A percentile compares a stretch with the other conserved stretches of the same genome.
Conservation (phyloP, 2,888 invertebrate species). For the Ennomos fuscantarius region DNA sequence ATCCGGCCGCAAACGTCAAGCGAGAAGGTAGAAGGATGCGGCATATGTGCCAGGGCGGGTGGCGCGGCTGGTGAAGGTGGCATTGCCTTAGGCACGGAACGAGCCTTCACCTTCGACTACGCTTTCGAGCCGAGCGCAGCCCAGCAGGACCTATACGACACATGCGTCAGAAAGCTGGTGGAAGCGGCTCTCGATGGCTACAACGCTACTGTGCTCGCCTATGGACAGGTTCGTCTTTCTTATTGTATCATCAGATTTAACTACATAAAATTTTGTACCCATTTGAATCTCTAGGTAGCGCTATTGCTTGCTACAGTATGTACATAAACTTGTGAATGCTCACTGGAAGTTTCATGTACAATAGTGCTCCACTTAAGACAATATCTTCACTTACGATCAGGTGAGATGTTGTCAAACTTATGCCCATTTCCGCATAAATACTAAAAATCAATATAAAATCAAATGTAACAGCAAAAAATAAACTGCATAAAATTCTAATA, state of each 20-base stretch:
- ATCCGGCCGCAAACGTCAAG: slow-evolving; percentile 97
- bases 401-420: too few relatives aligned
- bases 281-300: too few relatives aligned
- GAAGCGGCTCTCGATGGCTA: slow-evolving; percentile 97
- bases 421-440: too few relatives aligned
- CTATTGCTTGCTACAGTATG: too few relatives aligned
- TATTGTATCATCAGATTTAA: too few relatives aligned
- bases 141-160: slow-evolving; percentile 92
- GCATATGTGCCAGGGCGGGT: slow-evolving; percentile 95
- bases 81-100: slow-evolving; percentile 96
- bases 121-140: slow-evolving; percentile 93
- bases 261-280: too few relatives aligned
- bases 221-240: slow-evolving; percentile 91
- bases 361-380: too few relatives aligned
- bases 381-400: too few relatives aligned
- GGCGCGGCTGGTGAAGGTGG: slow-evolving; percentile 96
- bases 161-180: slow-evolving; percentile 93
- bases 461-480: not conserved
- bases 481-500: not conserved
- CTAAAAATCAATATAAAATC: too few relatives aligned
- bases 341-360: too few relatives aligned
- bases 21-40: slow-evolving; percentile 97
- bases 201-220: slow-evolving; percentile 98
- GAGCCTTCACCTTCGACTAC: slow-evolving; percentile 98
- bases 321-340: too few relatives aligned